Conservation (phyloP, 2,797 vertebrate species). For the Anniella stebbinsi region DNA sequence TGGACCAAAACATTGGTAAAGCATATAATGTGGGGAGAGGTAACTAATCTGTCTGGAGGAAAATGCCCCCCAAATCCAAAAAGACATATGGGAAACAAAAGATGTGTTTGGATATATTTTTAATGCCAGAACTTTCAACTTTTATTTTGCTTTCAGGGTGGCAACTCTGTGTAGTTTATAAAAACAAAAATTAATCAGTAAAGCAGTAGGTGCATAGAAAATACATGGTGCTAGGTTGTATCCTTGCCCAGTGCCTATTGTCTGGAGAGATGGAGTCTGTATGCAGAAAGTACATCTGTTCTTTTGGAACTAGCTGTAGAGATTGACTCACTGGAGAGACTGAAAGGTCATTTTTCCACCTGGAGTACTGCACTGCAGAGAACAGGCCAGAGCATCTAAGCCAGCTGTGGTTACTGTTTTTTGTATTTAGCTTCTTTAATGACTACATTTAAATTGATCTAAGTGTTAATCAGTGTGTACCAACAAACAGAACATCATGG, state of each 20-base stretch:
- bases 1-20: not conserved
- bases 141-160: not conserved
- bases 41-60: not conserved
- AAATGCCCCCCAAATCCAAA: not conserved
- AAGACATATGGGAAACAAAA: not conserved
- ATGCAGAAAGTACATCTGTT: not conserved
- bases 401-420: not conserved
- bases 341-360: conserved; percentile 27
- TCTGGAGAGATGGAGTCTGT: not conserved
- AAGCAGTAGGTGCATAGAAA: not conserved
- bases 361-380: conserved; percentile 30
- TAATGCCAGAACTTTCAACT: not conserved
- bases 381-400: not conserved
- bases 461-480: not conserved
- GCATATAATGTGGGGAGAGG: not conserved
- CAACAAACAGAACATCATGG: not conserved
- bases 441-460: not conserved
- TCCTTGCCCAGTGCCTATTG: not conserved
- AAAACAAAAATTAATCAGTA: not conserved
- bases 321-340: not conserved
- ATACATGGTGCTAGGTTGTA: not conserved
- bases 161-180: not conserved
- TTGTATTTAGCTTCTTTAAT: not conserved
- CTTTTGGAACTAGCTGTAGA: not conserved
- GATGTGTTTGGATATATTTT: not conserved